phyloP scores from a whole-genome alignment of 1,140 invertebrate genomes.

The Scaptomyza graminum region DNA sequence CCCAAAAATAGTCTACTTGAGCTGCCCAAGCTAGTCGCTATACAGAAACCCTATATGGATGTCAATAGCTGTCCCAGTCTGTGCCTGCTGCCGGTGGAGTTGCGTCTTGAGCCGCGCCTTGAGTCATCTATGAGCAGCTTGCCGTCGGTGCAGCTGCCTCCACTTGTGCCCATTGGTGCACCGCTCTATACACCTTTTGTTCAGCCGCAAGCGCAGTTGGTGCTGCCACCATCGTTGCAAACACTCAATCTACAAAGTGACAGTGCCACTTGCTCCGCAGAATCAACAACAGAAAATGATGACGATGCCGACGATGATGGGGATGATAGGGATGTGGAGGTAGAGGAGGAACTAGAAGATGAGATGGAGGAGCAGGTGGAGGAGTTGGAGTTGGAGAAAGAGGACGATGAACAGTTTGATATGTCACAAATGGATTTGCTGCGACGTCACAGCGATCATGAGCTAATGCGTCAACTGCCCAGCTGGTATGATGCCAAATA shows the following conservation, averaged over 20 bases:
- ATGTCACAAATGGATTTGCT: constrained; percentile 75
- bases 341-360: constrained; percentile 15
- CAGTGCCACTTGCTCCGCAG: constrained; percentile 46
- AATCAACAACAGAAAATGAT: constrained; percentile 56
- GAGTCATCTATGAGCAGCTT: constrained; percentile 42
- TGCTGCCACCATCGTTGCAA: constrained; percentile 49
- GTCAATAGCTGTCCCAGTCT: constrained; percentile 20
- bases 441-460: constrained; percentile 51
- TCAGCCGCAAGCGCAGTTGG: constrained; percentile 39
- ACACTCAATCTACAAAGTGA: constrained; percentile 56
- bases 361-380: no score
- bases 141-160: constrained; percentile 58
- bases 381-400: constrained; percentile 9
- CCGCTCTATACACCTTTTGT: constrained; percentile 67
- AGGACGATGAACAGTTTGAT: constrained; percentile 21
- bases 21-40: constrained; percentile 66
- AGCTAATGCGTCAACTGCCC: constrained; percentile 69
- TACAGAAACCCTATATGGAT: constrained; percentile 47
- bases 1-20: no score
- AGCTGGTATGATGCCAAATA: constrained; percentile 84
- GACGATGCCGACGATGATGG: constrained; percentile 55
- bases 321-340: constrained; percentile 18
- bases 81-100: constrained; percentile 46
- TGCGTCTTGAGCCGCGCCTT: constrained; percentile 55
- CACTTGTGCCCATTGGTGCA: constrained; percentile 67